Evolutionary conservation across 1,140 invertebrate genomes (phyloP), one percentile per base, ranked within the genome.

Genomic region (Thaumatotibia leucotreta): DNA sequence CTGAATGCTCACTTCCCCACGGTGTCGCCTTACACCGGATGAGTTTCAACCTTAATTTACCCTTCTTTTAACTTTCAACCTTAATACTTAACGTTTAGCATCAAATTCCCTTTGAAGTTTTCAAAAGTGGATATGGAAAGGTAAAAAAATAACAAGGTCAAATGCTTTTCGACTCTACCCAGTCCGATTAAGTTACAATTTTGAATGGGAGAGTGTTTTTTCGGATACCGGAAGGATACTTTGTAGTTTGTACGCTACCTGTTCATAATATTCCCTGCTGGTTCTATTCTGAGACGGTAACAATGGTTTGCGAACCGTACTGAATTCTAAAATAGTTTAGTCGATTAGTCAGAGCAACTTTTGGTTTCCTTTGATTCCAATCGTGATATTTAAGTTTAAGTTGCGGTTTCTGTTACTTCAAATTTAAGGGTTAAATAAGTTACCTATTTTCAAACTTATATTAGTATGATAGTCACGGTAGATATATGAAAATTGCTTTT

Each of bases 21-120:
- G 84, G 78, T 86, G 79, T 89, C 81, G 73, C 22, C 73, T 89
- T 89, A 86, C 87, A 86, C 87, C 85, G 86, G 86, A 89, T 88
- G 80, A 75, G 82, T 74, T 77, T 81, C 80, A 82, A 78, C 77
- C 81, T 82, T 78, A 77, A 77, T 70, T 68, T 69, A 74, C 77
- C 68, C 31, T 22, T 61, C 33, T 8, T 58, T 58, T 2, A 29
- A 58, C 24, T 29, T 58, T 27, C 23, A 58, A 58, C 52, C 52
- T 58, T 27, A 58, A 58, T 14, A n/a, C 8, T 14, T 27, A 14
- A n/a, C 4, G 6, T n/a, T 2, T 4, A 58, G n/a, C 24, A 14
- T 27, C 29, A 9, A 14, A 27, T 27, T 29, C 17, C 24, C 23
- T n/a, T n/a, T 27, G n/a, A 6, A 11, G 1, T 27, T 27, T 58